A percentile compares a stretch with the other conserved stretches of the same genome.
These are phyloP conservation scores for Harpegnathos saltator DNA, from an alignment of 1,140 invertebrate genomes.

Conservation along the genomic window DNA sequence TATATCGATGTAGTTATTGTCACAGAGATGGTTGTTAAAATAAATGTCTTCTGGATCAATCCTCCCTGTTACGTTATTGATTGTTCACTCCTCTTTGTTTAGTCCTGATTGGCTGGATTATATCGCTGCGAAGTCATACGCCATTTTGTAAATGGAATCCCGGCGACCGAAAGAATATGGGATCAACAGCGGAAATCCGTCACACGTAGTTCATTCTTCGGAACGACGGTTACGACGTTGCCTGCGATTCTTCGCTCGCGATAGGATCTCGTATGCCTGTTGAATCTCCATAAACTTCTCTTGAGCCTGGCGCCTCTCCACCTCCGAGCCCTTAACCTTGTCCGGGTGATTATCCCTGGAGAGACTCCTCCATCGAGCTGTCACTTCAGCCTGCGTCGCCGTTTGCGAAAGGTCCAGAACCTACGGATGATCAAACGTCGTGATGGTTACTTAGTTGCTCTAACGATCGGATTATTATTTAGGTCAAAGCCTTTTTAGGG, in stretches of 20 bases:
- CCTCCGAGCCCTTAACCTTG: constrained; percentile 91
- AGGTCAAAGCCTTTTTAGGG: too few species aligned
- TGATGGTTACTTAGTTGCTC: not conserved
- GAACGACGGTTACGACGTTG: constrained; percentile 90
- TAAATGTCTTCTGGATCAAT: constrained; percentile 53
- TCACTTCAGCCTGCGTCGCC: constrained; percentile 95
- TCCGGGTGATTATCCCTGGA: constrained; percentile 97
- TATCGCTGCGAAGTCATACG: not conserved
- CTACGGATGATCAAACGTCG: constrained; percentile 81
- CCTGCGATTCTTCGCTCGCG: constrained; percentile 92
- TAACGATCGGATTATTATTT: not conserved
- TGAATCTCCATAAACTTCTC: constrained; percentile 97
- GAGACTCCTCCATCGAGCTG: constrained; percentile 91
- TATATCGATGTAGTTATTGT: constrained; percentile 54
- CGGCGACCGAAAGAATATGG: not conserved
- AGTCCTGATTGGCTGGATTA: constrained; percentile 15
- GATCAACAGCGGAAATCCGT: not conserved
- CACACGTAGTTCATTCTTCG: not conserved
- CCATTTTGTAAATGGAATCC: not conserved
- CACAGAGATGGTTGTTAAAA: constrained; percentile 56
- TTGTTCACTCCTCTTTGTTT: too few species aligned
- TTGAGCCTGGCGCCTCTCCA: constrained; percentile 89
- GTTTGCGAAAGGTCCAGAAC: constrained; percentile 91
- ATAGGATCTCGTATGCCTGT: constrained; percentile 95
- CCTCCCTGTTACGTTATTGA: not conserved